Evolutionary conservation across 2,888 invertebrate genomes (phyloP).

Genomic region (Hermodice carunculata): DNA sequence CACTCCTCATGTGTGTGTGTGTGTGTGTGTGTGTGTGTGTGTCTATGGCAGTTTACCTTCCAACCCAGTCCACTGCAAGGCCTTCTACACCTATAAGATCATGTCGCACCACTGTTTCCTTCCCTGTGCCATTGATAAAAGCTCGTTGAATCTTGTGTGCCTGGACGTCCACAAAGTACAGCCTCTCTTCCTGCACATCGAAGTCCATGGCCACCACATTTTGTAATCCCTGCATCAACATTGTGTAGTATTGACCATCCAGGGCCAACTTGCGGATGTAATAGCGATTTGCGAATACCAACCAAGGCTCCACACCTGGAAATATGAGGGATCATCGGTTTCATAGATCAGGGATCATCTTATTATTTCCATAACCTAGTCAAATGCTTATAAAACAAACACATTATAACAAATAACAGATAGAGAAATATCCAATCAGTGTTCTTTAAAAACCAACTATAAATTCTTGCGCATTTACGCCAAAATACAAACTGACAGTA

Average conservation of each 20-base stretch:
- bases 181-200: constrained; percentile 51
- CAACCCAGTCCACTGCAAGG: constrained; percentile 80
- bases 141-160: constrained; percentile 57
- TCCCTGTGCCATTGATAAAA: constrained; percentile 65
- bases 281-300: constrained; percentile 85
- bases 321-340: no score
- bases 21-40: no score
- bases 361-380: no score
- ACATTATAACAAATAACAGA: no score
- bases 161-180: constrained; percentile 60
- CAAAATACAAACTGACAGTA: no score
- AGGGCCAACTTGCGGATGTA: constrained; percentile 96
- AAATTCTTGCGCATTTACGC: no score
- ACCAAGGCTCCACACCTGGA: constrained; percentile 64
- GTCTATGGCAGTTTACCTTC: constrained; percentile 67
- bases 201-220: constrained; percentile 82
- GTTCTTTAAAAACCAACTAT: no score
- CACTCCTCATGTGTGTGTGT: no score
- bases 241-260: constrained; percentile 87
- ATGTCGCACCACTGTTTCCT: constrained; percentile 55
- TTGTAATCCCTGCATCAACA: constrained; percentile 91
- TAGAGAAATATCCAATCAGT: no score
- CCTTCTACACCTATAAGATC: constrained; percentile 57
- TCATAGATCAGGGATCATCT: no score
- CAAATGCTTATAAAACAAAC: no score